Conservation (phyloP, 2,113 vertebrate genomes). For the Myodes glareolus region DNA sequence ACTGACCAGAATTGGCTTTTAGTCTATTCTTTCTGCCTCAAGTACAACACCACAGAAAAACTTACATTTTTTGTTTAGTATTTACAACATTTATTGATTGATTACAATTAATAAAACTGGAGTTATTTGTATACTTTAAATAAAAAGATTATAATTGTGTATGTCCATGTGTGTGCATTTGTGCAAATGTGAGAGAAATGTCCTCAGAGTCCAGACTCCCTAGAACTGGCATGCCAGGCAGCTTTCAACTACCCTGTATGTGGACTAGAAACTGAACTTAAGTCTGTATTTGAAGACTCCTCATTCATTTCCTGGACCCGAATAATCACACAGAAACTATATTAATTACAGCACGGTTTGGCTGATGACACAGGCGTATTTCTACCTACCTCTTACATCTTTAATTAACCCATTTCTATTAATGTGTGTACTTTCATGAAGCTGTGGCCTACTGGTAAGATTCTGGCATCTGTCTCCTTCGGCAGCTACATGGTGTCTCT, state of each 20-base stretch:
- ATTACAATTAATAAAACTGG: background rate
- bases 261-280: background rate
- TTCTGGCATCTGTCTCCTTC: too few relatives aligned
- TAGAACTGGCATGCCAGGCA: background rate
- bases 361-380: too few relatives aligned
- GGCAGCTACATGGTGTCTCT: too few relatives aligned
- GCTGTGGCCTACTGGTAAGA: too few relatives aligned
- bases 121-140: background rate
- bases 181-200: background rate
- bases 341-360: too few relatives aligned
- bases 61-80: background rate
- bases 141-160: background rate
- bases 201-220: background rate
- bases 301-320: fast-evolving
- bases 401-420: too few relatives aligned
- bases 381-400: too few relatives aligned
- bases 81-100: background rate
- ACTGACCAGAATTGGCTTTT: background rate
- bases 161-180: background rate
- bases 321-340: too few relatives aligned
- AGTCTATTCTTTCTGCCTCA: background rate
- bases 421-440: too few relatives aligned
- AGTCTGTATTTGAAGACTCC: background rate
- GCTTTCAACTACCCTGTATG: background rate
- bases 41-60: background rate